These are phyloP conservation scores for Rhizomys pruinosus DNA, from an alignment of 2,113 vertebrate genomes.

Conservation along the genomic window DNA sequence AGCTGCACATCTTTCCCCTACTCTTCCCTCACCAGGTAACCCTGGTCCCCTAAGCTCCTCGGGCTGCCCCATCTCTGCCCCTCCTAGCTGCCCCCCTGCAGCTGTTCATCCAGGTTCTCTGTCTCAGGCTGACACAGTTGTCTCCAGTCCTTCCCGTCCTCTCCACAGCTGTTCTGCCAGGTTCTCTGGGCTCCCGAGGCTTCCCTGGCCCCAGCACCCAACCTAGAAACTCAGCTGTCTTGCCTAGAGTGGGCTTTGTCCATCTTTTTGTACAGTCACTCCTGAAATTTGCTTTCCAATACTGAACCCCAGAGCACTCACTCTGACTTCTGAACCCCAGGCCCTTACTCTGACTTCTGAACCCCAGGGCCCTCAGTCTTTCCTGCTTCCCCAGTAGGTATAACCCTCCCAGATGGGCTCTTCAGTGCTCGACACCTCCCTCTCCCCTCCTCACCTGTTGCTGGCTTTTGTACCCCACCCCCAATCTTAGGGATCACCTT, in stretches of 20 bases:
- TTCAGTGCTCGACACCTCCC: too few species aligned
- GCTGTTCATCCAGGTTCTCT: background rate
- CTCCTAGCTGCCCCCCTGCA: rapidly evolving
- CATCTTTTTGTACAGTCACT: too few species aligned
- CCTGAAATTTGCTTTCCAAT: background rate
- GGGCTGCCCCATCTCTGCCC: rapidly evolving
- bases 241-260: background rate
- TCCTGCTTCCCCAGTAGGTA: background rate
- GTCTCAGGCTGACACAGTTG: too few species aligned
- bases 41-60: background rate
- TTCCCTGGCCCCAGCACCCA: rapidly evolving
- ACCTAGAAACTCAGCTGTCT: rapidly evolving
- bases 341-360: too few species aligned
- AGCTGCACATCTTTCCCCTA: too few species aligned
- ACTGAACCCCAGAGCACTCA: too few species aligned
- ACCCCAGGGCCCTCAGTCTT: background rate
- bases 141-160: too few species aligned
- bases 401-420: background rate
- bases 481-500: background rate
- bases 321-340: too few species aligned
- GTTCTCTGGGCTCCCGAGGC: background rate
- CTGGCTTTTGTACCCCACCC: too few species aligned
- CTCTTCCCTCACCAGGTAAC: too few species aligned
- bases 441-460: too few species aligned
- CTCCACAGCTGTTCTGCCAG: background rate